Evolutionary conservation across 1,140 invertebrate species (phyloP).

Genomic region (Leptinotarsa defecta): DNA sequence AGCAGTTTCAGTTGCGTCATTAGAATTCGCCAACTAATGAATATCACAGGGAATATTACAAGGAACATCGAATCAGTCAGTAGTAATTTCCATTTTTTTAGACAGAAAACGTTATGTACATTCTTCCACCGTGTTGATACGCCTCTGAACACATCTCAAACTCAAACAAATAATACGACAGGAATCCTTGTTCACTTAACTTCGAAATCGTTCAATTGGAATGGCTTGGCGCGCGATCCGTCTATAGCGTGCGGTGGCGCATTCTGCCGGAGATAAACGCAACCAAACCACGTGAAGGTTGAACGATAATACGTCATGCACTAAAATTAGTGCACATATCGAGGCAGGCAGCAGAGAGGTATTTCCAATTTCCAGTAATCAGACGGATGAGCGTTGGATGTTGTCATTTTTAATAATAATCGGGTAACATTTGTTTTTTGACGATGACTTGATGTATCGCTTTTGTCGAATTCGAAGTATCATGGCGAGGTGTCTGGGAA

Average conservation of each 20-base stretch:
- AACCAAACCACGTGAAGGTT: background rate
- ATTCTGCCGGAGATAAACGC: background rate
- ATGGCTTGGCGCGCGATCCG: background rate
- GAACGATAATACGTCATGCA: background rate
- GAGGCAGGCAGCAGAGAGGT: background rate
- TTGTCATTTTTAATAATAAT: slow-evolving; percentile 9
- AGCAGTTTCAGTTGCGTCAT: too few species aligned
- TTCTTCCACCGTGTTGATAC: too few species aligned
- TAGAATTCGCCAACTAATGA: too few species aligned
- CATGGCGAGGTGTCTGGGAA: too few species aligned
- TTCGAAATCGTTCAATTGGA: slow-evolving; percentile 3
- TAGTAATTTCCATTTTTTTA: too few species aligned
- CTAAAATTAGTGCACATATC: background rate
- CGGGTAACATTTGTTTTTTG: background rate
- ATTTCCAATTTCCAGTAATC: slow-evolving; percentile 6
- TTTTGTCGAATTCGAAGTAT: too few species aligned
- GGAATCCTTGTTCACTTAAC: slow-evolving; percentile 1
- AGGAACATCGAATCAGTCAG: too few species aligned
- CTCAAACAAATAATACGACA: background rate
- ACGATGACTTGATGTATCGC: too few species aligned
- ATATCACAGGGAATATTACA: too few species aligned
- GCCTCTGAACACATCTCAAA: background rate
- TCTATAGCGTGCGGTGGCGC: background rate
- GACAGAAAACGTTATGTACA: too few species aligned
- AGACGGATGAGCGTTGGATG: background rate